Conservation (phyloP, 2,797 vertebrate genomes). For the Distichodus sexfasciatus region DNA sequence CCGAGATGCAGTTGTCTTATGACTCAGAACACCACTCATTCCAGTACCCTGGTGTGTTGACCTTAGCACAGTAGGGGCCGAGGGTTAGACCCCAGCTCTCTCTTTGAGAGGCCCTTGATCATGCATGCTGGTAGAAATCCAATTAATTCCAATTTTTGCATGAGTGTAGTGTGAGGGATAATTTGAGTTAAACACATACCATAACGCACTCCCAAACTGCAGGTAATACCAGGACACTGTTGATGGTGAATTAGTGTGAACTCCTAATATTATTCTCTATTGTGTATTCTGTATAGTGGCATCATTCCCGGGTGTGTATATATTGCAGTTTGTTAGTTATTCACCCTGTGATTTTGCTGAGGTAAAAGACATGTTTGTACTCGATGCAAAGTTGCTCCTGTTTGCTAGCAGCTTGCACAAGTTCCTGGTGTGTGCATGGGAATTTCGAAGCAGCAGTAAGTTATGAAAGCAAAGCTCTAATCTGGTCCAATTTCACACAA, state of each 20-base stretch:
- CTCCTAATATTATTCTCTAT: constrained; percentile 2
- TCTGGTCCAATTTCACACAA: constrained; percentile 67
- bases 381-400: neutral
- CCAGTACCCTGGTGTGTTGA: constrained; percentile 26
- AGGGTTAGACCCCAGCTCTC: neutral
- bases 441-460: constrained; percentile 37
- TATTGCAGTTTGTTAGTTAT: constrained; percentile 15
- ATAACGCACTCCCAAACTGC: constrained; percentile 6
- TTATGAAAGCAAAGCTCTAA: constrained; percentile 62
- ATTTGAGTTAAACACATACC: constrained; percentile 19
- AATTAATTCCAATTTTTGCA: constrained; percentile 5
- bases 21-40: constrained; percentile 51
- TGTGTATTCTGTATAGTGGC: neutral
- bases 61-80: constrained; percentile 35
- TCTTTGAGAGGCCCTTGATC: neutral
- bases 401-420: neutral
- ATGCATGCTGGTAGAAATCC: neutral
- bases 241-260: neutral
- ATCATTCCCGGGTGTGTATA: neutral
- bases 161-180: neutral
- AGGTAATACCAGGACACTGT: neutral
- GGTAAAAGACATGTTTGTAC: neutral
- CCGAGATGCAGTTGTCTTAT: constrained; percentile 56
- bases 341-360: neutral
- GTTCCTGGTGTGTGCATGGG: constrained; percentile 25